phyloP scores from a whole-genome alignment of 2,797 vertebrate genomes.

The Malurus leucopterus region DNA sequence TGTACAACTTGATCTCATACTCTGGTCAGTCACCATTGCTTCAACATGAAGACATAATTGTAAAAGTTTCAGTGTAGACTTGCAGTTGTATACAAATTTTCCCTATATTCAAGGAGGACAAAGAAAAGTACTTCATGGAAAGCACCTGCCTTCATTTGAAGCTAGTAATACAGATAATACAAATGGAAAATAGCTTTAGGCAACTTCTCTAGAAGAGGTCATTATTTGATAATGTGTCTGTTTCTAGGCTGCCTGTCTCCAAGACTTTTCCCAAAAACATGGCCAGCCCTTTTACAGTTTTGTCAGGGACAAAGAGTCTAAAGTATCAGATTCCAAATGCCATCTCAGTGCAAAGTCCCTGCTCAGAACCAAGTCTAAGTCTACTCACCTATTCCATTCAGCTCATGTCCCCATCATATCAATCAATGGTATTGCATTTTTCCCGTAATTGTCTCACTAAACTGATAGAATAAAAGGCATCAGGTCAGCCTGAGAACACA shows the following conservation, averaged over 20 bases:
- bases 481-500: not conserved
- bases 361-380: not conserved
- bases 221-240: not conserved
- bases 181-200: not conserved
- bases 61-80: not conserved
- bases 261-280: not conserved
- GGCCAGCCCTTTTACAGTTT: not conserved
- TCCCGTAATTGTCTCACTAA: not conserved
- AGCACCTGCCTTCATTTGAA: not conserved
- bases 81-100: not conserved
- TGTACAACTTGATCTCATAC: fast-evolving
- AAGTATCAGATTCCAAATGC: not conserved
- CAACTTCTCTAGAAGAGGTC: not conserved
- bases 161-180: not conserved
- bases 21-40: fast-evolving
- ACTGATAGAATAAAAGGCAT: not conserved
- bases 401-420: not conserved
- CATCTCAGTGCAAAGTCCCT: not conserved
- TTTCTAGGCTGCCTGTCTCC: not conserved
- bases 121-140: not conserved
- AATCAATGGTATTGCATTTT: not conserved
- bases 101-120: not conserved
- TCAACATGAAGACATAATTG: not conserved
- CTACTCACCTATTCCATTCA: not conserved
- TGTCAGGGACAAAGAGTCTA: not conserved